A percentile compares a stretch with the other conserved stretches of the same genome.
These are phyloP conservation scores for Stictonetta naevosa DNA, from an alignment of 2,113 vertebrate species.

Conservation along the genomic window DNA sequence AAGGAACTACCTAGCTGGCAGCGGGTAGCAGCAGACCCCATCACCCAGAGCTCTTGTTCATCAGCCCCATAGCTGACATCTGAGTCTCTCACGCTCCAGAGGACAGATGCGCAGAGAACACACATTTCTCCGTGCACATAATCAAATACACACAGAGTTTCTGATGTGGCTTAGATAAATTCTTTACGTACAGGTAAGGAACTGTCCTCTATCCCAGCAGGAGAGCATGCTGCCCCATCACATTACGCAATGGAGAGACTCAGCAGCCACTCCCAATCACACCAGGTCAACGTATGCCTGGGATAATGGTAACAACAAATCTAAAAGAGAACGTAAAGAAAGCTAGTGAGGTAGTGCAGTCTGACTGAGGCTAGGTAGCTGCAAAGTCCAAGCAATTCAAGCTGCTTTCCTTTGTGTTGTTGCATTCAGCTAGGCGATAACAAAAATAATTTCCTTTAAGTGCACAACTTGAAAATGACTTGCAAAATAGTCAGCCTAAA, in stretches of 20 bases:
- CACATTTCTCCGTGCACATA: fast-evolving
- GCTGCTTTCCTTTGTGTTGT: neutral
- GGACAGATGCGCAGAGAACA: neutral
- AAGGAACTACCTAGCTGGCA: neutral
- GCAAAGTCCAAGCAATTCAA: neutral
- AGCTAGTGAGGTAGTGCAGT: neutral
- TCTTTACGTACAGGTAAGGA: neutral
- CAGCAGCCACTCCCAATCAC: neutral
- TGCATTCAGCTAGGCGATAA: neutral
- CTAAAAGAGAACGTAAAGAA: neutral
- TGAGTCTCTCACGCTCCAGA: fast-evolving
- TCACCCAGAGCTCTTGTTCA: too few species aligned
- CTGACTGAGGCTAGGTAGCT: neutral
- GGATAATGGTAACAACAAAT: neutral
- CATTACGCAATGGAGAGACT: neutral
- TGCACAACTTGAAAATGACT: neutral
- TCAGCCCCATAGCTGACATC: neutral
- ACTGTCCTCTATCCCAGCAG: neutral
- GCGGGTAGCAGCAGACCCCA: neutral
- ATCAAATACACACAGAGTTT: neutral
- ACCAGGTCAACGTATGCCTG: neutral
- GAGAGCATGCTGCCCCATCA: neutral
- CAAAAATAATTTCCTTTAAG: neutral
- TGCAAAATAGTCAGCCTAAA: neutral
- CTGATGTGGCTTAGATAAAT: neutral